Percentiles rank a stretch among this genome's conserved stretches.
Evolutionary conservation across 2,797 vertebrate genomes (phyloP).

Genomic region (Chanos chanos): DNA sequence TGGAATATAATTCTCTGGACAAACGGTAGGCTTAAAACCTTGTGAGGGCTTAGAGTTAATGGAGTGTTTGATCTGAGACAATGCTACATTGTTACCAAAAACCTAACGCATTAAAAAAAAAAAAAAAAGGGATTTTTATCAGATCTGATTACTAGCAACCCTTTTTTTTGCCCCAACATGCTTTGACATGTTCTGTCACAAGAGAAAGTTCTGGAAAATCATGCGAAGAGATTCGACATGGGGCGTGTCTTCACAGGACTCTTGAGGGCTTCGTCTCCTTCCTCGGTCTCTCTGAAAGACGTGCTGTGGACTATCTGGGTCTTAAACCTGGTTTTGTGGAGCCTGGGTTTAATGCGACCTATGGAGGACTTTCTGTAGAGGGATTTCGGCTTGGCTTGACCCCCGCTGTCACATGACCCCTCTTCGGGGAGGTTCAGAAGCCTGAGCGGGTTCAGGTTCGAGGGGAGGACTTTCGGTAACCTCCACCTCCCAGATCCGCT

Average conservation of each 20-base stretch:
- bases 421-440: slow-evolving; percentile 73
- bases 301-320: slow-evolving; percentile 94
- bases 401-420: slow-evolving; percentile 34
- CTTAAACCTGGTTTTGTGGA: slow-evolving; percentile 85
- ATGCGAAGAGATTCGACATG: slow-evolving; percentile 91
- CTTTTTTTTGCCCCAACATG: not conserved
- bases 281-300: slow-evolving; percentile 77
- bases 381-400: slow-evolving; percentile 65
- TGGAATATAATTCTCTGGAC: too few species aligned
- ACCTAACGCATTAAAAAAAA: too few species aligned
- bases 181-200: not conserved
- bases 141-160: not conserved
- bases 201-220: slow-evolving; percentile 11
- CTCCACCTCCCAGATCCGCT: slow-evolving; percentile 77
- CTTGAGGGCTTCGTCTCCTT: slow-evolving; percentile 71
- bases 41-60: too few species aligned
- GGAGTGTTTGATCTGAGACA: too few species aligned
- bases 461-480: slow-evolving; percentile 82
- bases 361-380: slow-evolving; percentile 79
- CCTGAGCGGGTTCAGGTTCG: slow-evolving; percentile 81
- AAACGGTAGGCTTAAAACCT: too few species aligned
- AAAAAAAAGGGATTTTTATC: too few species aligned
- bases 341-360: slow-evolving; percentile 80
- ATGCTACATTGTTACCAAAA: too few species aligned
- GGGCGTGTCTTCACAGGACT: slow-evolving; percentile 83